phyloP scores from a whole-genome alignment of 2,888 invertebrate species.

The Bhutanitis thaidina region DNA sequence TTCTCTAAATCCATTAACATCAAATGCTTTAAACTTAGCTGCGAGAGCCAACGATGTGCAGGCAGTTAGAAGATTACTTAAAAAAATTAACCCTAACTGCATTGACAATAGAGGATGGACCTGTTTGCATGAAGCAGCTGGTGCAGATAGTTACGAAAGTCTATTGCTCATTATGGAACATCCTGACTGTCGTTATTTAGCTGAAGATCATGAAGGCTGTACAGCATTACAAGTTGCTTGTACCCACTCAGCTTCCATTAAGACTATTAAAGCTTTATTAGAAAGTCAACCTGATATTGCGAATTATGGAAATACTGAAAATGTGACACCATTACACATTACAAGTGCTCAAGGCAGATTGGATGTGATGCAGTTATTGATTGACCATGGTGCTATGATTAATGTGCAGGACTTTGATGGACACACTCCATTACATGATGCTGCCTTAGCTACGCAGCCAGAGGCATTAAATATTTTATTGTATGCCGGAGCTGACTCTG shows the following conservation, averaged over 20 bases:
- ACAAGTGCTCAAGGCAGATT: constrained; percentile 58
- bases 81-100: constrained; percentile 67
- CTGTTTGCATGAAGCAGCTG: constrained; percentile 74
- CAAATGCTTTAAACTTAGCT: constrained; percentile 67
- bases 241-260: constrained; percentile 48
- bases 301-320: constrained; percentile 67
- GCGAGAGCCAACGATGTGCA: constrained; percentile 60
- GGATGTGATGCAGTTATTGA: constrained; percentile 54
- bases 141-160: constrained; percentile 58
- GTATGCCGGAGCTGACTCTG: constrained; percentile 64
- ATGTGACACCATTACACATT: constrained; percentile 68
- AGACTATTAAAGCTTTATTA: constrained; percentile 53
- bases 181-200: constrained; percentile 48
- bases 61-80: constrained; percentile 51
- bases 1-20: constrained; percentile 67
- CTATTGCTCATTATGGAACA: constrained; percentile 55
- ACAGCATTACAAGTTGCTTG: constrained; percentile 71
- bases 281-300: constrained; percentile 56
- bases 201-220: constrained; percentile 71
- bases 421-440: constrained; percentile 71
- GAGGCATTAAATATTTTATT: constrained; percentile 51
- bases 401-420: constrained; percentile 72
- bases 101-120: constrained; percentile 78
- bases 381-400: constrained; percentile 61
- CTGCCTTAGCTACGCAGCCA: constrained; percentile 47